These are phyloP conservation scores for Drosophila virilis DNA, from an alignment of 1,140 invertebrate species.

Conservation along the genomic window DNA sequence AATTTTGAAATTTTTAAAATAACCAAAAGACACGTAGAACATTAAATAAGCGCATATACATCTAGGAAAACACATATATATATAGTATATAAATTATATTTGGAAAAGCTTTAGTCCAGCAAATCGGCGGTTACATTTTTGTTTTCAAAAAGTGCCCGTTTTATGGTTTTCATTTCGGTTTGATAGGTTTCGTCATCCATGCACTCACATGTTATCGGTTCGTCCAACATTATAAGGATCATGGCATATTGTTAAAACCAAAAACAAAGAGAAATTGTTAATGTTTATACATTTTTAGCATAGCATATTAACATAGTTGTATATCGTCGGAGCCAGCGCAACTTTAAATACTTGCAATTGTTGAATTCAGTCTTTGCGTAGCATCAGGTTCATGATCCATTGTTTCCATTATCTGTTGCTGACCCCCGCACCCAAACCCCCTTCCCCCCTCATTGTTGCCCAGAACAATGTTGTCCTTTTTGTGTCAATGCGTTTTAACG, in stretches of 20 bases:
- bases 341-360: constrained; percentile 71
- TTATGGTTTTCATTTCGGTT: constrained; percentile 56
- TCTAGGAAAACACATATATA: constrained; percentile 8
- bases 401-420: constrained; percentile 80
- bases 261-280: constrained; percentile 57
- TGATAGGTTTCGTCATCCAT: constrained; percentile 58
- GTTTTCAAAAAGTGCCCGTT: constrained; percentile 58
- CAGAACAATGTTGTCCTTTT: constrained; percentile 69
- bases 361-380: constrained; percentile 72
- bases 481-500: constrained; percentile 80
- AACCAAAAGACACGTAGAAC: constrained; percentile 42
- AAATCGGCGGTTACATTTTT: constrained; percentile 49
- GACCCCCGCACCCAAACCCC: not conserved
- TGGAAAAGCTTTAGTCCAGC: constrained; percentile 68
- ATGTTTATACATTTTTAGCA: constrained; percentile 74
- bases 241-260: constrained; percentile 61
- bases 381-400: constrained; percentile 77
- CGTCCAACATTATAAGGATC: constrained; percentile 47
- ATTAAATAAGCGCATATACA: constrained; percentile 33
- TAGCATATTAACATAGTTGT: constrained; percentile 53
- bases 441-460: constrained; percentile 4
- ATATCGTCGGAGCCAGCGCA: constrained; percentile 51
- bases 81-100: constrained; percentile 43
- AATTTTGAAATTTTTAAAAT: constrained; percentile 45
- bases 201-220: constrained; percentile 53